Evolutionary conservation across 1,140 invertebrate genomes (phyloP), one percentile per base, ranked within the genome.

Genomic region (Tribolium madens): DNA sequence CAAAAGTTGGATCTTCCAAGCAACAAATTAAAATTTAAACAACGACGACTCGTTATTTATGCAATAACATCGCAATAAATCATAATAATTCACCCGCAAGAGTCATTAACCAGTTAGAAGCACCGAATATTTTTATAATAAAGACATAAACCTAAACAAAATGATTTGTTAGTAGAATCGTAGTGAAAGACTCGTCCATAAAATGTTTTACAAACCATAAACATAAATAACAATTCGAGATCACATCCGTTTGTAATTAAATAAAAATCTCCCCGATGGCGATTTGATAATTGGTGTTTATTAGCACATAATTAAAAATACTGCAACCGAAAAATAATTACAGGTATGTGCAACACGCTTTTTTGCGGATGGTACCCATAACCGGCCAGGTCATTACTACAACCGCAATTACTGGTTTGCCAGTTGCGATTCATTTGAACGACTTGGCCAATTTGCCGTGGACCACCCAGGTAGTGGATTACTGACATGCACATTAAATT

Each of bases 401-500:
- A 26, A 46, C 47, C 42, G 33, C 42, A 71, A 71, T 52, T 47
- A 47, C 18, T 3, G 69, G 15, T 71, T 47, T 3, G 36, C 36
- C 69, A 26, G 57, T 64, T 52, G 42, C 33, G 17, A 71, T 71
- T 52, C 69, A 71, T 64, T 64, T 78, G 77, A 73, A 36, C 77
- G 48, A 76, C 77, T 78, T 18, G 47, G 64, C 70, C 78, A 78
- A 80, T 80, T 80, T 78, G 69, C 76, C 52, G 12, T 21, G 60
- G 78, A 80, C 78, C 78, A 80, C 78, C 78, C 78, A 80, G 69
- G 73, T 64, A 76, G 78, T 75, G 76, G 71, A 78, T 76, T 78
- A 77, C 78, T 75, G 72, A 75, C 78, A 76, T 80, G 76, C 73
- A 78, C 78, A 73, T 80, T 80, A 78, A 77, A 77, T 80, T 80